Percentiles rank a stretch among this genome's conserved stretches.
Evolutionary conservation across 2,888 invertebrate species (phyloP).

Genomic region (Gandaritis pyraliata): DNA sequence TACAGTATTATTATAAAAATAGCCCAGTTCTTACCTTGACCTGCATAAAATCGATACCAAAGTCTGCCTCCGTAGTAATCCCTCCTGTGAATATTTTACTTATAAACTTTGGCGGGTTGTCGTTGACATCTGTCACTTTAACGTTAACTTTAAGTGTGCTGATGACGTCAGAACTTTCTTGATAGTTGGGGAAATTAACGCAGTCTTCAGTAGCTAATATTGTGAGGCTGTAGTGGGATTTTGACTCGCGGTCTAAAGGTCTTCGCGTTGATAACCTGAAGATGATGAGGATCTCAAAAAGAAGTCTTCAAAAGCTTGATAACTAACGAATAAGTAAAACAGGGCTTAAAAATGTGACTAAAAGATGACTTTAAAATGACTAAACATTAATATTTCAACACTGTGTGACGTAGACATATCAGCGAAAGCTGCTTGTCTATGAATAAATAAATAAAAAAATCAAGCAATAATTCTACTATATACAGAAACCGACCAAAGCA

Average conservation of each 20-base stretch:
- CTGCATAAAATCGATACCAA: conserved; percentile 94
- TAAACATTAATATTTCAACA: too few relatives aligned
- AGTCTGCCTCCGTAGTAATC: conserved; percentile 96
- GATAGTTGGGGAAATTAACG: conserved; percentile 75
- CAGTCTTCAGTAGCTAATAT: conserved; percentile 95
- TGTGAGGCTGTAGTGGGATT: conserved; percentile 87
- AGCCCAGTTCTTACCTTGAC: conserved; percentile 78
- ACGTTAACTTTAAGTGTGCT: conserved; percentile 89
- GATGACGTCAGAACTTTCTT: conserved; percentile 86
- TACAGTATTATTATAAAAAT: conserved; percentile 7
- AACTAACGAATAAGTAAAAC: too few relatives aligned
- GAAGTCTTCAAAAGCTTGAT: too few relatives aligned
- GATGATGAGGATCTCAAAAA: background rate
- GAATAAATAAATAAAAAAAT: too few relatives aligned
- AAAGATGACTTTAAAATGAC: too few relatives aligned
- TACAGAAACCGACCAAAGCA: too few relatives aligned
- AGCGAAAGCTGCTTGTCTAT: too few relatives aligned
- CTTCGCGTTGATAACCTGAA: conserved; percentile 68
- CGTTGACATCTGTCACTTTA: conserved; percentile 93
- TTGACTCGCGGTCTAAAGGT: conserved; percentile 90
- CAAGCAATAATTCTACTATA: too few relatives aligned
- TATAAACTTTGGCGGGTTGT: conserved; percentile 93
- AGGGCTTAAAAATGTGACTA: too few relatives aligned
- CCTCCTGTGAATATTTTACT: conserved; percentile 95
- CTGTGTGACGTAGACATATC: too few relatives aligned